Evolutionary conservation across 2,797 vertebrate genomes (phyloP), one percentile per base, ranked within the genome.

Genomic region (Ptychobarbus kaznakovi): DNA sequence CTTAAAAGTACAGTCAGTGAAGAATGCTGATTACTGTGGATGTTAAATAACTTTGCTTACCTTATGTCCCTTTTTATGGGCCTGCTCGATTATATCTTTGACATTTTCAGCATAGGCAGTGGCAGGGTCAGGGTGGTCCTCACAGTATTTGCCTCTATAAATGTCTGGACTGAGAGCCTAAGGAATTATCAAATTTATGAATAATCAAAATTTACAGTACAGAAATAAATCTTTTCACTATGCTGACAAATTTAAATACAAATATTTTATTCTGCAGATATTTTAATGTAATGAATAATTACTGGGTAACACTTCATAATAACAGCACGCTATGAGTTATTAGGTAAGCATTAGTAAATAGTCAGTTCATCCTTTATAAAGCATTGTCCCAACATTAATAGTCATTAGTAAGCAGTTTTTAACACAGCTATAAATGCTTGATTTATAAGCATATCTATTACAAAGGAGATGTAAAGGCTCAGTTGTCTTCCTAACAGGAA

Each of bases 101-200:
- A 99, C 98, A 70, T 99, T 96, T 51, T 96, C 94, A 85, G 98
- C 97, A 65, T 99, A 99, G 2, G 97, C 97, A 25, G 91, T 91
- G 61, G 96, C 96, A 20, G 97, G 95, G 86, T 99, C 96, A 5
- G 92, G 90, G 49, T 98, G 96, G 82, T 97, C 95, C 15, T 96
- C 96, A 86, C 95, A 95, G 22, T 97, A 99, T 92, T 96, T 97
- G 38, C 98, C 98, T 94, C 98, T 95, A 92, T 99, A 99, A 82
- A 94, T 95, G 90, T 99, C 97, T 90, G 98, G 98, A 90, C 96
- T 96, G 63, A 96, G 95, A 91, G 97, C 98, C 98, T 99, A 88
- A 25, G 40, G 28, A 85, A 65, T 32, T 1, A 35, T 28, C 44
- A 80, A 1, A 80, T 74, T n/a, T 46, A 16, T 38, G 15, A 28